Evolutionary conservation across 2,888 invertebrate species (phyloP), one percentile per base, ranked within the genome.

Genomic region (Entomobrya multifasciata): DNA sequence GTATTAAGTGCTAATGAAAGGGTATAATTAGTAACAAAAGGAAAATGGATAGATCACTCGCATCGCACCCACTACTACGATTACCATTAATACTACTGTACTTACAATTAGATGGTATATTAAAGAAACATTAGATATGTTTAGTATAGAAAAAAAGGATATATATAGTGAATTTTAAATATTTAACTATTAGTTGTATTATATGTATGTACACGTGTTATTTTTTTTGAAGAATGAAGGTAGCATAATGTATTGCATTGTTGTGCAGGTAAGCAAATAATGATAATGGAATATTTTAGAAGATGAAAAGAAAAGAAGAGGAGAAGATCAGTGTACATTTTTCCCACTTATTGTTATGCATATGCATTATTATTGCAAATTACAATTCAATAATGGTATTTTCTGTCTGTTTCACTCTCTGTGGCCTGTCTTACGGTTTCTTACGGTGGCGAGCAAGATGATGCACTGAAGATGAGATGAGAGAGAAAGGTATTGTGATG

Each of bases 1-100:
- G 81, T 81, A 74, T 52, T 74, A 82, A 82, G 82, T 82, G 82
- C 82, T 82, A 82, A 82, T 82, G 82, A 82, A 82, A 82, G 74
- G 82, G 74, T 82, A 82, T 82, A 82, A 82, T 82, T 82, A 82
- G 82, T 72, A 67, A 47, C 55, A 67, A 67, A 80, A 70, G 70
- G 82, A 74, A 70, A 70, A 62, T 72, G 70, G 72, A 72, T 72
- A 44, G 81, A 57, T 81, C 57, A 57, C 57, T 67, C 62, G n/a
- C n/a, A n/a, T n/a, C n/a, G n/a, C n/a, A n/a, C n/a, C n/a, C n/a
- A n/a, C n/a, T n/a, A n/a, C n/a, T n/a, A n/a, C n/a, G n/a, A n/a
- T n/a, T n/a, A 65, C 47, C 17, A 47, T 47, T 52, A 49, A n/a
- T 17, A 27, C 25, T 49, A 49, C 72, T 49, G n/a, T n/a, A n/a